These are phyloP conservation scores for Pseudomyrmex gracilis DNA, from an alignment of 1,140 invertebrate genomes.

Conservation along the genomic window DNA sequence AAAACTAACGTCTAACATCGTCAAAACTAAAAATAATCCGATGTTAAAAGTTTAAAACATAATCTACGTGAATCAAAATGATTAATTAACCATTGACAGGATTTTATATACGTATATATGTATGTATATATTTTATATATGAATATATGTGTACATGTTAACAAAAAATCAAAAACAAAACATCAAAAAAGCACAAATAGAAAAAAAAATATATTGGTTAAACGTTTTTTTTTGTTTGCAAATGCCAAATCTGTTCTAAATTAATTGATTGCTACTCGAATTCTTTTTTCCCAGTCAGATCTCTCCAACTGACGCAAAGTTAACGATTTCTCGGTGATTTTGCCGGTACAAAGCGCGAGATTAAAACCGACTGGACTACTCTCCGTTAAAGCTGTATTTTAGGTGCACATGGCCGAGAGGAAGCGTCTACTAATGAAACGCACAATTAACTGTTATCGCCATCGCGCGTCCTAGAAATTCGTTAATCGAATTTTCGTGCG, in stretches of 20 bases:
- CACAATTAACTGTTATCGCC: conserved; percentile 67
- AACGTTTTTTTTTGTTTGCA: not conserved
- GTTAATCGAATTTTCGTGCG: conserved; percentile 64
- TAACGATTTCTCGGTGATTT: conserved; percentile 39
- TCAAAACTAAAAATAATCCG: not conserved
- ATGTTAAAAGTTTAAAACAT: not conserved
- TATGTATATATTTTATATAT: too few relatives aligned
- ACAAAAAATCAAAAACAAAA: not conserved
- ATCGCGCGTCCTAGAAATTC: conserved; percentile 52
- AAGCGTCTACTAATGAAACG: conserved; percentile 67
- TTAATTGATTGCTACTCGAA: not conserved
- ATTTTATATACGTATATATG: not conserved
- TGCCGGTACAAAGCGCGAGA: not conserved
- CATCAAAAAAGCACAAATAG: too few relatives aligned
- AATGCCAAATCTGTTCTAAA: not conserved
- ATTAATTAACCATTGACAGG: not conserved
- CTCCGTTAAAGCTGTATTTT: conserved; percentile 57
- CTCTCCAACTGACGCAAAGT: not conserved
- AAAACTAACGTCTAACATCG: not conserved
- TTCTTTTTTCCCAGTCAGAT: not conserved
- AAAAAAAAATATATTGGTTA: not conserved
- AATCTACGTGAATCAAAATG: not conserved
- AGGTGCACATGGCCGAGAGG: conserved; percentile 19
- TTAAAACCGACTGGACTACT: conserved; percentile 43
- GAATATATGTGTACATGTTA: not conserved